Evolutionary conservation across 2,113 vertebrate species (phyloP).

Genomic region (Cariama cristata): DNA sequence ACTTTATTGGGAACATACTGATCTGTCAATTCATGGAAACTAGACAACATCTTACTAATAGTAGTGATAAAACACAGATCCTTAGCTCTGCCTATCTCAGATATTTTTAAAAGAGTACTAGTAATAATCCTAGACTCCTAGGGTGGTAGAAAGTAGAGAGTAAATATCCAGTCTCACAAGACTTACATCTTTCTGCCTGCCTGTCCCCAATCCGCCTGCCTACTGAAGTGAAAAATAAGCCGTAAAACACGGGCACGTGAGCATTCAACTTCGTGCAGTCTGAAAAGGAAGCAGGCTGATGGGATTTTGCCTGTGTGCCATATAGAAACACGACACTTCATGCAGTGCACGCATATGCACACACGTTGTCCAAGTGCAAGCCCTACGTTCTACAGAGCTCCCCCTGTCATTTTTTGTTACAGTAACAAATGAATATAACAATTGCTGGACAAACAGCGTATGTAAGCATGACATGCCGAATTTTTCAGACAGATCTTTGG

Average conservation of each 20-base stretch:
- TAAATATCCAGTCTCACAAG: neutral
- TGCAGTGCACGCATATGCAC: neutral
- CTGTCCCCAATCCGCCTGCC: neutral
- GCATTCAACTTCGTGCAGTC: neutral
- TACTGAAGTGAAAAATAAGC: neutral
- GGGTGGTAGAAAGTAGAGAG: neutral
- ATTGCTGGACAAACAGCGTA: neutral
- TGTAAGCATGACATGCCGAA: neutral
- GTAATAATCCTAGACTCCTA: neutral
- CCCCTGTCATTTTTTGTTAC: neutral
- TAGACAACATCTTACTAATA: neutral
- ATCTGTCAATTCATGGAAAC: neutral
- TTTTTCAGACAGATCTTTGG: neutral
- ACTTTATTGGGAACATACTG: neutral
- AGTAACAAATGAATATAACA: neutral
- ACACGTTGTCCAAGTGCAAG: neutral
- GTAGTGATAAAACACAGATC: neutral
- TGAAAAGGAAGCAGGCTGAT: neutral
- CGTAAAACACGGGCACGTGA: neutral
- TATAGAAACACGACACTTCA: fast-evolving
- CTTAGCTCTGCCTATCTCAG: neutral
- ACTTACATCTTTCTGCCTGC: neutral
- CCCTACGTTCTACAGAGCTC: neutral
- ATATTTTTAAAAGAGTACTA: neutral
- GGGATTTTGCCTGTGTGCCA: neutral